A percentile compares a stretch with the other conserved stretches of the same genome.
Evolutionary conservation across 2,888 invertebrate genomes (phyloP).

Genomic region (Stenoptilia bipunctidactyla): DNA sequence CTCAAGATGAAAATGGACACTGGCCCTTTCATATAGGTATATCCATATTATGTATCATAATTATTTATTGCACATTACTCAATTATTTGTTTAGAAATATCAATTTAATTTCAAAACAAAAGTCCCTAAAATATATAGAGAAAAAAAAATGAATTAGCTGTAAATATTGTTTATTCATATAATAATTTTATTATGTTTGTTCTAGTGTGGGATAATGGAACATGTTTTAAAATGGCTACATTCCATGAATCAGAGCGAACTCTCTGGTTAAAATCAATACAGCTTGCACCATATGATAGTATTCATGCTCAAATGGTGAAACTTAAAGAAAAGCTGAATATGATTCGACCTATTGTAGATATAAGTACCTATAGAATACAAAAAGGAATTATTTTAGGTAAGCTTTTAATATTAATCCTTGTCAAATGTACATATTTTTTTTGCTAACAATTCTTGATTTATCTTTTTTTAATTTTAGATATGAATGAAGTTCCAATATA

Average conservation of each 20-base stretch:
- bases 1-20: slow-evolving; percentile 77
- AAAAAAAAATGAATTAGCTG: too few relatives aligned
- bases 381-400: slow-evolving; percentile 78
- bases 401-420: slow-evolving; percentile 9
- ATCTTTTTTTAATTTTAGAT: too few relatives aligned
- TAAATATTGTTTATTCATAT: slow-evolving; percentile 2
- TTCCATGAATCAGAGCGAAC: slow-evolving; percentile 84
- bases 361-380: slow-evolving; percentile 79
- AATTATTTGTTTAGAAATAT: too few relatives aligned
- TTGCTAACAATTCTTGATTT: too few relatives aligned
- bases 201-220: slow-evolving; percentile 86
- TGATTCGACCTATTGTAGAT: slow-evolving; percentile 75
- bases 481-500: slow-evolving; percentile 87
- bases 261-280: slow-evolving; percentile 88
- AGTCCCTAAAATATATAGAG: too few relatives aligned
- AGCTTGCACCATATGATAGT: slow-evolving; percentile 86
- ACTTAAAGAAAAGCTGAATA: slow-evolving; percentile 74
- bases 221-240: slow-evolving; percentile 85
- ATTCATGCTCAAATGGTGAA: slow-evolving; percentile 80
- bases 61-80: slow-evolving; percentile 4
- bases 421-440: background rate
- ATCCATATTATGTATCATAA: slow-evolving; percentile 18
- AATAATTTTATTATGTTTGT: slow-evolving; percentile 12
- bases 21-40: slow-evolving; percentile 87
- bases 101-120: too few relatives aligned